Evolutionary conservation across 2,113 vertebrate genomes (phyloP).

Genomic region (Pachypanchax playfairii): DNA sequence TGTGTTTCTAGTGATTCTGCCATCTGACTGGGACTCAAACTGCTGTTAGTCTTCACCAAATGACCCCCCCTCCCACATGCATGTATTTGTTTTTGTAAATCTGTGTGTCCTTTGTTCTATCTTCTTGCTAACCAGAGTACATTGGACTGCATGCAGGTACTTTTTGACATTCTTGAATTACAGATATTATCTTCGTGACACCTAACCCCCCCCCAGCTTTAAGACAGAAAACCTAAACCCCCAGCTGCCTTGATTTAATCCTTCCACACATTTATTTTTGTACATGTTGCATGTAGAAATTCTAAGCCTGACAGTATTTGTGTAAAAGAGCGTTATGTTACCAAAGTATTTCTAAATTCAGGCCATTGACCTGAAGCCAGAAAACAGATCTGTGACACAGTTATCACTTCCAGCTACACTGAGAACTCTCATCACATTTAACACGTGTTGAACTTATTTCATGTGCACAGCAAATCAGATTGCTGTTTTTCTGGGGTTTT

Average conservation of each 20-base stretch:
- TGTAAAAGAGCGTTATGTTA: slow-evolving; percentile 10
- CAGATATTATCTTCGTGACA: slow-evolving; percentile 2
- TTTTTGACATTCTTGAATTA: slow-evolving; percentile 23
- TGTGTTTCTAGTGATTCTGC: slow-evolving; percentile 37
- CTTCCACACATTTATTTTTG: not conserved
- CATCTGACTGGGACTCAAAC: slow-evolving; percentile 28
- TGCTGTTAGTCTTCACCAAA: slow-evolving; percentile 34
- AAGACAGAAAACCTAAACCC: slow-evolving; percentile 30
- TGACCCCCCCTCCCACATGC: slow-evolving; percentile 45
- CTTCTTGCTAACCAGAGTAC: slow-evolving; percentile 85
- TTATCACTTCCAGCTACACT: slow-evolving; percentile 10
- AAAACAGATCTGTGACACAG: slow-evolving; percentile 22
- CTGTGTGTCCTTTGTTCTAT: slow-evolving; percentile 61
- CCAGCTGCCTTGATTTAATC: slow-evolving; percentile 1
- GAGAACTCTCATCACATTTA: slow-evolving; percentile 11
- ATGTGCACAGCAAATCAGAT: not conserved
- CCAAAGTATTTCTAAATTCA: slow-evolving; percentile 21
- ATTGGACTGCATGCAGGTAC: slow-evolving; percentile 99
- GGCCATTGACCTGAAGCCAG: slow-evolving; percentile 22
- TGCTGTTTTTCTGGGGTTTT: slow-evolving; percentile 1
- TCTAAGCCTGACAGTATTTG: not conserved
- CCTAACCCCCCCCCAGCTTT: not conserved
- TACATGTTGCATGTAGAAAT: not conserved
- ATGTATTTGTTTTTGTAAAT: slow-evolving; percentile 54
- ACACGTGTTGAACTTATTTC: slow-evolving; percentile 1